These are phyloP conservation scores for Nemopilema nomurai DNA, from an alignment of 30 jellyfish, hydroid and myxozoan species.

Conservation along the genomic window DNA sequence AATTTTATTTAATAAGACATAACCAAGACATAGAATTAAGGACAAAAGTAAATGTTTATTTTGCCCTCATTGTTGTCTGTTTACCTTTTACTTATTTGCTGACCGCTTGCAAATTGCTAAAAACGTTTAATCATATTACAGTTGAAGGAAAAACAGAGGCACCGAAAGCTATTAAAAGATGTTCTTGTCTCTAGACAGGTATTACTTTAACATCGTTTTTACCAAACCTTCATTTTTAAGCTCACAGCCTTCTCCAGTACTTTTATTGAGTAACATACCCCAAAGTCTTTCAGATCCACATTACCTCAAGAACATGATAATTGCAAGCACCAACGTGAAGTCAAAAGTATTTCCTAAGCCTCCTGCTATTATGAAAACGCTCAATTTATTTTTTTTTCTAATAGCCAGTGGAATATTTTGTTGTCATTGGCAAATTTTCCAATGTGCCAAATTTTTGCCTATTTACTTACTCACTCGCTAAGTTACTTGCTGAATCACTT, in stretches of 20 bases:
- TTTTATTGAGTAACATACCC: not conserved
- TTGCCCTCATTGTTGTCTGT: not conserved
- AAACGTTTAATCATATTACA: not conserved
- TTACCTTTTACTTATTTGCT: not conserved
- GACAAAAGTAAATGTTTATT: not conserved
- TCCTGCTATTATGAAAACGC: no score
- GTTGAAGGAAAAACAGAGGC: conserved; percentile 72
- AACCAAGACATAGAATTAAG: not conserved
- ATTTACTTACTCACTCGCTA: no score
- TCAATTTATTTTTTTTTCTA: no score
- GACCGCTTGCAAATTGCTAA: no score
- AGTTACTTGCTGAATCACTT: no score
- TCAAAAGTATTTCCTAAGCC: no score
- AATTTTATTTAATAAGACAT: not conserved
- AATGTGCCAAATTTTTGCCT: no score
- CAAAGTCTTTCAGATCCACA: no score
- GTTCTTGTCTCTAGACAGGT: conserved; percentile 79
- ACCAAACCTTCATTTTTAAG: not conserved
- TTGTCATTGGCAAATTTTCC: no score
- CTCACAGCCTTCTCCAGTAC: not conserved
- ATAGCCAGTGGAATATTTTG: no score
- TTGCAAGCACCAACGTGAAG: no score
- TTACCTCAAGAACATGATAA: no score
- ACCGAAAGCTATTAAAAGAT: conserved; percentile 58
- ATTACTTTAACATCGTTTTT: not conserved